Conservation (phyloP, 2,888 invertebrate species). For the Drosophila prolongata region DNA sequence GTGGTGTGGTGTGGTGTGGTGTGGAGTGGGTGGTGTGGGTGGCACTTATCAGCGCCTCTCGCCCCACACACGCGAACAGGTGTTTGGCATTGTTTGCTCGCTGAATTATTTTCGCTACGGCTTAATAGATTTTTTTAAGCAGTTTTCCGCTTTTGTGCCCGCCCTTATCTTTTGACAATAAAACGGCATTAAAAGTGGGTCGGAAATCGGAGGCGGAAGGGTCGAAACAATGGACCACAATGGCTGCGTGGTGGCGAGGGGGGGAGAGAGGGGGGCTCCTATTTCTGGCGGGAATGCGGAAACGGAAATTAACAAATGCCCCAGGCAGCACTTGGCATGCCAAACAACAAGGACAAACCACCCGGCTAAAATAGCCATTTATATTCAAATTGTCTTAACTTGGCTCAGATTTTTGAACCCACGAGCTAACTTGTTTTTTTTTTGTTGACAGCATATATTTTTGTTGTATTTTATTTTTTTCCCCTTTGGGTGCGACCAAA, state of each 20-base stretch:
- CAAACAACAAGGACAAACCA: constrained; percentile 34
- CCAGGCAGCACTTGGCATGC: constrained; percentile 64
- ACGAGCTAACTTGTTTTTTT: constrained; percentile 15
- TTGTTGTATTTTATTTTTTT: constrained; percentile 11
- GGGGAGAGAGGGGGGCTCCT: neutral
- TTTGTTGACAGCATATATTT: constrained; percentile 2
- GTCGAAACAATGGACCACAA: constrained; percentile 46
- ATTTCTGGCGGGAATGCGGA: constrained; percentile 12
- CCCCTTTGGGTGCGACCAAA: constrained; percentile 10
- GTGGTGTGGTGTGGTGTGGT: constrained; percentile 8
- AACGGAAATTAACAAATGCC: constrained; percentile 71
- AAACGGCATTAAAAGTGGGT: constrained; percentile 63
- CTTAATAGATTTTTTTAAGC: constrained; percentile 22
- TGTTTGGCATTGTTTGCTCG: constrained; percentile 51
- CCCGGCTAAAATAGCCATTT: constrained; percentile 55
- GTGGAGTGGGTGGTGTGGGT: constrained; percentile 1
- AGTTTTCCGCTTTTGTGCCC: constrained; percentile 53
- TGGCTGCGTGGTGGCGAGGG: too few species aligned
- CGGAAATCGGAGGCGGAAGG: constrained; percentile 13
- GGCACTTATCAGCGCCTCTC: constrained; percentile 39
- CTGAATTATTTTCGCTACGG: constrained; percentile 20
- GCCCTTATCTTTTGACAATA: constrained; percentile 69
- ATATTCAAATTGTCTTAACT: constrained; percentile 63
- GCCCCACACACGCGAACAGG: constrained; percentile 48
- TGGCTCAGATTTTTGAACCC: constrained; percentile 42